Conservation (phyloP, 2,113 vertebrate genomes). For the Rhineura floridana region DNA sequence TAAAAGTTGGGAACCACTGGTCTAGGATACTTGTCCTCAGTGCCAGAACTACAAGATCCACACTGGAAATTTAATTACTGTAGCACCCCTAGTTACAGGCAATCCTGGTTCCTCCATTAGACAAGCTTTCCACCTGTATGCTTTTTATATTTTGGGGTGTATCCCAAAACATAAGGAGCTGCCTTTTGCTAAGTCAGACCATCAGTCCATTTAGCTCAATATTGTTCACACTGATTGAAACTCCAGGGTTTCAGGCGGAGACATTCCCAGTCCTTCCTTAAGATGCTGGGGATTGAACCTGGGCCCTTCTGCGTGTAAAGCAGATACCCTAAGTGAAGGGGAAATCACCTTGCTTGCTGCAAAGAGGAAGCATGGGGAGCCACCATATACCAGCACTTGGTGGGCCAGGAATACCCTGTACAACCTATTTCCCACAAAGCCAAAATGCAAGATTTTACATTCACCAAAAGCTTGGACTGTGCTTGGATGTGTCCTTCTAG, state of each 20-base stretch:
- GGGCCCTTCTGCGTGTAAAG: too few species aligned
- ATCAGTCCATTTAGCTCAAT: too few species aligned
- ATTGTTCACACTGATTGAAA: too few species aligned
- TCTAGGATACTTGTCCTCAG: neutral
- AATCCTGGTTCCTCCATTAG: neutral
- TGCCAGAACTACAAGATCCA: neutral
- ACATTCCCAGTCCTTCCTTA: too few species aligned
- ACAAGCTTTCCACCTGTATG: neutral
- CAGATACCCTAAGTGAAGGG: too few species aligned
- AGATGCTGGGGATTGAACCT: too few species aligned
- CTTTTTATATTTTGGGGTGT: neutral
- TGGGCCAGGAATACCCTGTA: neutral
- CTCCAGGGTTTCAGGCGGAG: too few species aligned
- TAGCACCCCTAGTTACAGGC: neutral
- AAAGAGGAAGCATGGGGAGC: too few species aligned
- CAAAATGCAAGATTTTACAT: neutral
- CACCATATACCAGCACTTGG: too few species aligned
- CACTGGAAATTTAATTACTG: neutral
- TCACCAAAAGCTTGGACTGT: too few species aligned
- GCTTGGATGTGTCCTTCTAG: neutral
- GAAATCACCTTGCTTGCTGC: neutral
- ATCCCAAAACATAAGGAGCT: neutral
- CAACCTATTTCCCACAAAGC: neutral
- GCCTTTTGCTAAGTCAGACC: too few species aligned
- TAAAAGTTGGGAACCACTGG: too few species aligned